Evolutionary conservation across 2,113 vertebrate genomes (phyloP).

Genomic region (Marcusenius ussheri): DNA sequence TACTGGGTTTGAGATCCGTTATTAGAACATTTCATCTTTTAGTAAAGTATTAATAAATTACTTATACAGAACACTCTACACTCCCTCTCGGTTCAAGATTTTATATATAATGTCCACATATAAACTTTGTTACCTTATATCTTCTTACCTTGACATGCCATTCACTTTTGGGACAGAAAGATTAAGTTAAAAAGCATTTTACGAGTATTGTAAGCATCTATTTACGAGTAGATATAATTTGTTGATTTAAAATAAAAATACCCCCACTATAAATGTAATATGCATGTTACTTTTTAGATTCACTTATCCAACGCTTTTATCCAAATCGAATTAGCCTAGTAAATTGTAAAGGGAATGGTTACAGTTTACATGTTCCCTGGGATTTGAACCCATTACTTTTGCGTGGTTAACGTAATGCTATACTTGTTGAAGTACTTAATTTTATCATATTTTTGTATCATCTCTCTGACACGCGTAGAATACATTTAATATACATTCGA

Average conservation of each 20-base stretch:
- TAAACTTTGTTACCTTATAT: not conserved
- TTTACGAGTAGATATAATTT: not conserved
- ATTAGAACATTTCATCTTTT: not conserved
- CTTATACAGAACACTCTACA: not conserved
- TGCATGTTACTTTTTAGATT: not conserved
- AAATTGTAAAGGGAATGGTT: not conserved
- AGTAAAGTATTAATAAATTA: not conserved
- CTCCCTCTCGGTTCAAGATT: not conserved
- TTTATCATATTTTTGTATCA: not conserved
- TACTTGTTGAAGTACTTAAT: not conserved
- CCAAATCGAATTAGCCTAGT: not conserved
- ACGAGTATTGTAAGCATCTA: no score
- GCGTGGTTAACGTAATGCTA: not conserved
- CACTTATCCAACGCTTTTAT: not conserved
- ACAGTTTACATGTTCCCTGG: not conserved
- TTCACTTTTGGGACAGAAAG: not conserved
- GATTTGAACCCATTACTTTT: not conserved
- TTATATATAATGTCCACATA: not conserved
- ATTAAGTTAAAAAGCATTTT: not conserved
- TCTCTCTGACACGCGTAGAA: not conserved
- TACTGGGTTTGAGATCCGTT: not conserved
- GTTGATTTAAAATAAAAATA: not conserved
- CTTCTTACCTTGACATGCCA: not conserved
- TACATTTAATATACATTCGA: not conserved
- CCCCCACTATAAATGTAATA: not conserved